Evolutionary conservation across 2,797 vertebrate species (phyloP).

Genomic region (Basileuterus tristriatus): DNA sequence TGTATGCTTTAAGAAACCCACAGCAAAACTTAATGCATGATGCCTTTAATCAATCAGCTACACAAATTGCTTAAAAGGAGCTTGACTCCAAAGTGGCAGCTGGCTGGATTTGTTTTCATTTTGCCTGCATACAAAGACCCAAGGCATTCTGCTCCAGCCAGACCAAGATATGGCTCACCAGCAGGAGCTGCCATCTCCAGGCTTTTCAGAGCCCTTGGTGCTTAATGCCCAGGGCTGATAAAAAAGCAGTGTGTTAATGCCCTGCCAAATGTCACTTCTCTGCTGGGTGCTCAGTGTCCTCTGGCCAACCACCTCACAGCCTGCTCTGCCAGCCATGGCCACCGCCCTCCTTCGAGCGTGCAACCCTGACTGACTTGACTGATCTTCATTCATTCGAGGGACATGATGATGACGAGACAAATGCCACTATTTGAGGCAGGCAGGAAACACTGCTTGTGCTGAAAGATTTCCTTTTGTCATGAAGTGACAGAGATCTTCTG

Average conservation of each 20-base stretch:
- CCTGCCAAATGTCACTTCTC: not conserved
- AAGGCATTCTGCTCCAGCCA: not conserved
- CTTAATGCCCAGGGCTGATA: not conserved
- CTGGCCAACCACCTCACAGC: rapidly evolving
- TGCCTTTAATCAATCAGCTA: not conserved
- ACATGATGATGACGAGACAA: not conserved
- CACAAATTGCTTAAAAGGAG: not conserved
- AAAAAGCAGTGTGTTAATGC: not conserved
- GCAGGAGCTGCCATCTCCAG: not conserved
- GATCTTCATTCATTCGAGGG: not conserved
- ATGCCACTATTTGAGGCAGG: not conserved
- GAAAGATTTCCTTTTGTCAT: not conserved
- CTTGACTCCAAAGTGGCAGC: not conserved
- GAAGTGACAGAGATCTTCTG: not conserved
- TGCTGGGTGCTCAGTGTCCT: not conserved
- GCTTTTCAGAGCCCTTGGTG: not conserved
- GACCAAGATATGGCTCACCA: not conserved
- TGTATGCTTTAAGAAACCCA: not conserved
- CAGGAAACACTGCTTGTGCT: not conserved
- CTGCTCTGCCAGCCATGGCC: rapidly evolving
- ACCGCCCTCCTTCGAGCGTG: rapidly evolving
- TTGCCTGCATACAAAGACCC: not conserved
- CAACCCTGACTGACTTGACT: not conserved
- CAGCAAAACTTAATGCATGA: not conserved
- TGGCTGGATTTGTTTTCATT: not conserved